Percentiles rank a stretch among this genome's conserved stretches.
phyloP scores from a whole-genome alignment of 2,113 vertebrate species.

The Etheostoma spectabile region DNA sequence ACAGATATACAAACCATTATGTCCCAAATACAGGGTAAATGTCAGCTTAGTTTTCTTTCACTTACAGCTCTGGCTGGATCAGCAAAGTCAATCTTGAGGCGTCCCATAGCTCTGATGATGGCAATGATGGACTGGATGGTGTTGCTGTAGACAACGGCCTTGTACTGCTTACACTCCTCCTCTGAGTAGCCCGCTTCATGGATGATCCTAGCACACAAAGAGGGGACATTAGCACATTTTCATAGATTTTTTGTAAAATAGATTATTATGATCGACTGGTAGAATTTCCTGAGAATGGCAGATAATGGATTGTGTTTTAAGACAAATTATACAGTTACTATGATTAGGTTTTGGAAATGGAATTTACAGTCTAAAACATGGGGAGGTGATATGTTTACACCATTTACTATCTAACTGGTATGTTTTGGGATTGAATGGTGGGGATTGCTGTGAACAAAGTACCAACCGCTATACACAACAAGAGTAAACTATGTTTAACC shows the following conservation, averaged over 20 bases:
- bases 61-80: slow-evolving; percentile 93
- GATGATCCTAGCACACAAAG: slow-evolving; percentile 89
- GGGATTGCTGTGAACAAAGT: too few relatives aligned
- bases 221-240: slow-evolving; percentile 7
- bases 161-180: slow-evolving; percentile 99
- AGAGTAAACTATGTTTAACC: too few relatives aligned
- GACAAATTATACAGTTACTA: background rate
- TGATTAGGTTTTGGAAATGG: background rate
- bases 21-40: background rate
- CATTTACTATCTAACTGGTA: too few relatives aligned
- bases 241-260: background rate
- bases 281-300: background rate
- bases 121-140: slow-evolving; percentile 99
- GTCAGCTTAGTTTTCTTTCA: slow-evolving; percentile 47
- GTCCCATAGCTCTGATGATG: slow-evolving; percentile 98
- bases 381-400: too few relatives aligned
- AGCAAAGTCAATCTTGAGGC: slow-evolving; percentile 96
- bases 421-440: too few relatives aligned
- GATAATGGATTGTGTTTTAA: background rate
- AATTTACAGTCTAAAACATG: background rate
- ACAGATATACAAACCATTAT: background rate
- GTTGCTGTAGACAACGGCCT: slow-evolving; percentile 99
- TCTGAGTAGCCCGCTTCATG: slow-evolving; percentile 98
- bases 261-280: background rate
- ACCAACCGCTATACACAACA: too few relatives aligned